These are phyloP conservation scores for Liodrosophila aerea DNA, from an alignment of 2,888 invertebrate genomes.

Conservation along the genomic window DNA sequence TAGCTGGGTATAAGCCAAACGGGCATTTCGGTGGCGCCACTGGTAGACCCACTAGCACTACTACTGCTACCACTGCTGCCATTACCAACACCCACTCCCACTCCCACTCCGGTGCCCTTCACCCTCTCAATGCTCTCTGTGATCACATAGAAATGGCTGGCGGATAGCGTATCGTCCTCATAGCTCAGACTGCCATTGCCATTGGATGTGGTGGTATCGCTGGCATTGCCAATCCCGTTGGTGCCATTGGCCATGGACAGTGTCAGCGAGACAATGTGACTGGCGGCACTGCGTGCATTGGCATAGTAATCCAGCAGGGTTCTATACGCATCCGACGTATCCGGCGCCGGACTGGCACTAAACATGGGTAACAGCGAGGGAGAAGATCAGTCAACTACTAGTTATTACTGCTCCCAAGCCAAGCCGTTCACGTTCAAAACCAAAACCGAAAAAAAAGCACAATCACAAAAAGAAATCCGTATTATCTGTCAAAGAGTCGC, in stretches of 20 bases:
- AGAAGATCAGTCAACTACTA: not conserved
- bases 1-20: conserved; percentile 85
- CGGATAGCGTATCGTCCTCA: conserved; percentile 13
- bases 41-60: too few species aligned
- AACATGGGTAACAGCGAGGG: conserved; percentile 6
- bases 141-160: conserved; percentile 24
- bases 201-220: not conserved
- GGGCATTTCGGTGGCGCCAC: conserved; percentile 65
- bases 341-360: conserved; percentile 21
- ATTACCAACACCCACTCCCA: not conserved
- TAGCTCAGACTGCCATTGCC: conserved; percentile 12
- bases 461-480: not conserved
- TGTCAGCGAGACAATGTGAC: conserved; percentile 61
- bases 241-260: conserved; percentile 46
- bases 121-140: conserved; percentile 22
- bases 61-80: conserved; percentile 3
- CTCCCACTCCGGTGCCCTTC: not conserved
- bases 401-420: too few species aligned
- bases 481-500: conserved; percentile 6
- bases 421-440: too few species aligned
- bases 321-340: conserved; percentile 28
- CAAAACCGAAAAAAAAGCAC: too few species aligned
- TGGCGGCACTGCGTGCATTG: conserved; percentile 51
- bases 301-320: conserved; percentile 58
- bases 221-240: too few species aligned